These are phyloP conservation scores for Hirtodrosophila alboralis DNA, from an alignment of 2,888 invertebrate species.

Conservation along the genomic window DNA sequence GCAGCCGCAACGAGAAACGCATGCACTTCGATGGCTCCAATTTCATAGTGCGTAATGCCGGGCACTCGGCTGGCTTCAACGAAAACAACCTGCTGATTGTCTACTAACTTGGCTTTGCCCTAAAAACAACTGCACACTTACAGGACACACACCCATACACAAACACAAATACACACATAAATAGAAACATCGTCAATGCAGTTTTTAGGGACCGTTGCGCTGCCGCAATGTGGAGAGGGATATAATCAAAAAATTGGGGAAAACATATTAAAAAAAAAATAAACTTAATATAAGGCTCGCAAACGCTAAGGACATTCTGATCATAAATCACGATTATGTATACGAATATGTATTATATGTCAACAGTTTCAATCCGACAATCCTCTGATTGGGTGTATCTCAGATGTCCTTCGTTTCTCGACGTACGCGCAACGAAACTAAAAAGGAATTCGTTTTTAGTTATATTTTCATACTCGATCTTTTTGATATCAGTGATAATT, in stretches of 20 bases:
- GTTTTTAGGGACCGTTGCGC: conserved; percentile 35
- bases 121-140: conserved; percentile 18
- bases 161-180: conserved; percentile 20
- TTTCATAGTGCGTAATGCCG: conserved; percentile 95
- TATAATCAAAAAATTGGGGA: conserved; percentile 24
- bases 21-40: conserved; percentile 95
- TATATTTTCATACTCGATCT: conserved; percentile 47
- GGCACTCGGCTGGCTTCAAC: conserved; percentile 95
- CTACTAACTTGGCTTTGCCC: conserved; percentile 86
- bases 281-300: conserved; percentile 35
- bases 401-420: conserved; percentile 40
- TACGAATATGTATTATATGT: conserved; percentile 6
- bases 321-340: neutral
- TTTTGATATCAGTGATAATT: conserved; percentile 52
- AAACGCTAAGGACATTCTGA: conserved; percentile 29
- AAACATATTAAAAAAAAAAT: conserved; percentile 26
- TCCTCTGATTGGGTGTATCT: neutral
- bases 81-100: conserved; percentile 95
- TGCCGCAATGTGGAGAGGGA: conserved; percentile 48
- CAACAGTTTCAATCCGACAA: neutral
- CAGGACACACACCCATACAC: conserved; percentile 31
- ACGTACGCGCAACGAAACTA: conserved; percentile 63
- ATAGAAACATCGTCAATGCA: conserved; percentile 16
- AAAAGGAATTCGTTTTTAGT: conserved; percentile 70
- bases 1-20: conserved; percentile 91